Base-by-base conservation (phyloP, 2,888 invertebrate species). In the Molorchus minor region DNA sequence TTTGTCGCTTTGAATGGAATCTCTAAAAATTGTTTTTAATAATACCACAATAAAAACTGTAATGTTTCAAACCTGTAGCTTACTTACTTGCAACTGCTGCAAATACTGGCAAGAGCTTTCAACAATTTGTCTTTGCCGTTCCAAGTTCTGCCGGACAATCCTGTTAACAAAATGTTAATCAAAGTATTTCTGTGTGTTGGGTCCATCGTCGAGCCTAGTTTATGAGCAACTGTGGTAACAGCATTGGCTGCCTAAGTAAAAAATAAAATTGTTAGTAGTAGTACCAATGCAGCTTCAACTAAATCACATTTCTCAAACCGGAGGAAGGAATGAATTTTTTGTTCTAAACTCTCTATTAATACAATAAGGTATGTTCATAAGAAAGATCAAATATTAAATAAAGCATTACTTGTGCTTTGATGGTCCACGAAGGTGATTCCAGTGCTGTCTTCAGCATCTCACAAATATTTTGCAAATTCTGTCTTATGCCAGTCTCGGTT, bases 121-220 rank as follows among this genome's bases (percentile, higher is more conserved):
- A 95, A 78, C 21, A 96, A 80, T 64, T 90, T 86, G 65, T 94
- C 90, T 78, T 96, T 96, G n/a, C 96, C 96, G 68, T 89, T 88
- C 87, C 94, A 96, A 0, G 93, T 94, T 76, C 95, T 86, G 15
- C 96, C 95, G 66, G 88, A 86, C 30, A 92, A 82, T 0, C 91
- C 91, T 44, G 84, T 84, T 1, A 92, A 78, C 49, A 81, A 78
- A 52, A 92, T 86, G 15, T 85, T 84, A 0, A 93, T 80, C 13
- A 96, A 80, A 41, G 82, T 83, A 66, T 87, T 85, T 19, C 90
- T 82, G 61, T 89, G 86, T 2, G 84, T 83, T 4, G 87, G 84
- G 21, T 86, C 86, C 61, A 95, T 81, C 0, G 87, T 86, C 0
- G 84, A 76, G 4, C 87, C 87, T 2, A 93, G 77, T 71, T 89